Conservation (phyloP, 2,797 vertebrate species). For the Luscinia megarhynchos region DNA sequence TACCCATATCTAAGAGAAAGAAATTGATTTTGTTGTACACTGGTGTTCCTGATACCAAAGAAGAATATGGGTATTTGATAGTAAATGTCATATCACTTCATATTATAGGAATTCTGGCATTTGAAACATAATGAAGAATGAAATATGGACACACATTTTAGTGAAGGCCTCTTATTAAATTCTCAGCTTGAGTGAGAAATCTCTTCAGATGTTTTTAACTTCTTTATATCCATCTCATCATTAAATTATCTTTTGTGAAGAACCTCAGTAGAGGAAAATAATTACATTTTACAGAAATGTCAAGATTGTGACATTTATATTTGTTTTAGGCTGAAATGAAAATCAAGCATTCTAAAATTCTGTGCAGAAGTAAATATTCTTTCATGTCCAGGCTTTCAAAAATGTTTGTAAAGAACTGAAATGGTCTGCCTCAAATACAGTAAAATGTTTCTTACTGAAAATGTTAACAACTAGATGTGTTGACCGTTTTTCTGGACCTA, state of each 20-base stretch:
- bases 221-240: neutral
- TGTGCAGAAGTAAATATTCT: neutral
- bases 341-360: neutral
- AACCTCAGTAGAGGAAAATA: neutral
- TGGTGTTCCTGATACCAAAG: neutral
- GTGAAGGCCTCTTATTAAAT: neutral
- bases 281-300: neutral
- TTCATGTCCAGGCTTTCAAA: neutral
- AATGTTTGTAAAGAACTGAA: neutral
- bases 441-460: neutral
- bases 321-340: slow-evolving; percentile 2
- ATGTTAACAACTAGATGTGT: neutral
- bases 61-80: neutral
- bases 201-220: slow-evolving; percentile 15
- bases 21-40: neutral
- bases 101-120: neutral
- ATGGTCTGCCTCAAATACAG: neutral
- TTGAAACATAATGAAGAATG: neutral
- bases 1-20: neutral
- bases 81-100: neutral
- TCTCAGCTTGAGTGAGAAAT: neutral
- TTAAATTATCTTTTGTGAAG: neutral
- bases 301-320: neutral
- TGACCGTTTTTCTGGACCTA: neutral
- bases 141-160: neutral